Base-by-base conservation (phyloP, 2,888 invertebrate species). In the Drosophila gaucha region DNA sequence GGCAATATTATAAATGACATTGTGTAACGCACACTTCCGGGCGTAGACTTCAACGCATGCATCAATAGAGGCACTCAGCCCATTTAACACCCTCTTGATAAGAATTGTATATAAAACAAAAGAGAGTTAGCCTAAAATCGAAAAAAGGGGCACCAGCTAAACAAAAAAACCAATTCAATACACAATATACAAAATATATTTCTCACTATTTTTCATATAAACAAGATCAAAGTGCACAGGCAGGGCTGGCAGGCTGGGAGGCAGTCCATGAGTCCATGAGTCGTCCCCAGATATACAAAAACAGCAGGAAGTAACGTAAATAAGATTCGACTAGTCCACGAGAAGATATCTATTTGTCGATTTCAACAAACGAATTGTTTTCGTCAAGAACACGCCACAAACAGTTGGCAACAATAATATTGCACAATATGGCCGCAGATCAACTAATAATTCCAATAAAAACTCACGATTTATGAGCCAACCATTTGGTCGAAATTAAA, bases 351-450 rank as follows among this genome's bases (percentile, higher is more conserved):
- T 46, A 50, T 59, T 55, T 76, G 55, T 68, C 67, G 74, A 74
- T 77, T 67, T 56, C 49, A 56, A 63, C 51, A 77, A 87, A 77
- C 67, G 67, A 64, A 78, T 80, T 88, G 82, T 78, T 86, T 84
- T 88, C 78, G 78, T 89, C 83, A 87, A 77, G 71, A 76, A 64
- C 50, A 22, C 36, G 41, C 38, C 59, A 36, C 70, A 52, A 55
- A 82, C 87, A 87, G 82, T 89, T 87, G 74, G 75, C 73, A 64
- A 60, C 62, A 63, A 60, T 65, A 85, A 80, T 82, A 78, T 83
- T 73, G 83, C 85, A 80, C 86, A 87, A 89, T 89, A 80, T 87
- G 89, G 89, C 69, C 74, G 54, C 89, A 87, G 82, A 88, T 88
- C 80, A 89, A 77, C 74, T 78, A 72, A 86, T 88, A 89, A 86